These are phyloP conservation scores for Margarornis squamiger DNA, from an alignment of 2,797 vertebrate genomes.

Conservation along the genomic window DNA sequence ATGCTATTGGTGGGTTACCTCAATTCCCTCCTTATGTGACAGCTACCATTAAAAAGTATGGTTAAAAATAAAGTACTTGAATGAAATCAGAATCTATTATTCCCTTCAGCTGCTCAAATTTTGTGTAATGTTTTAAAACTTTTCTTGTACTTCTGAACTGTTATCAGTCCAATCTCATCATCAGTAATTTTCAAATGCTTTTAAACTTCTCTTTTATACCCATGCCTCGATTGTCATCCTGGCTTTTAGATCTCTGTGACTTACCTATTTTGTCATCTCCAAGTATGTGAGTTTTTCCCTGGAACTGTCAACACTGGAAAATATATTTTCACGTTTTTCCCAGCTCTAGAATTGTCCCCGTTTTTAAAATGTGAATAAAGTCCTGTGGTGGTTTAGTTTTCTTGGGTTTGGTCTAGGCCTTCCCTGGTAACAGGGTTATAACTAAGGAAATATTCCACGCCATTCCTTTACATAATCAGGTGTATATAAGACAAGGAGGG, in stretches of 20 bases:
- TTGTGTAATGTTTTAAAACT: not conserved
- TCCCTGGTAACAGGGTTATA: too few species aligned
- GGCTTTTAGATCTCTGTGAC: not conserved
- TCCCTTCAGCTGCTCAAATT: not conserved
- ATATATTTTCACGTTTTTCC: not conserved
- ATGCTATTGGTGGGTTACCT: not conserved
- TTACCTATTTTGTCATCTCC: not conserved
- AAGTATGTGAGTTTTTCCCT: not conserved
- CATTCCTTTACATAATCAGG: too few species aligned
- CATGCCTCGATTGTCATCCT: not conserved
- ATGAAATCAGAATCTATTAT: not conserved
- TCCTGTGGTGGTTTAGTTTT: not conserved
- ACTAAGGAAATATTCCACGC: too few species aligned
- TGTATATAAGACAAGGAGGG: too few species aligned
- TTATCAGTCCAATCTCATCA: not conserved
- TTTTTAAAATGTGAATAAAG: not conserved
- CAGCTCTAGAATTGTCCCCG: not conserved
- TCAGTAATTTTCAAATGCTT: not conserved
- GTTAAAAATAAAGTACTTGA: not conserved
- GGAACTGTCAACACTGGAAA: not conserved
- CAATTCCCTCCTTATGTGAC: not conserved
- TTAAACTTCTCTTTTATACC: not conserved
- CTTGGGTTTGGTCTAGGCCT: too few species aligned
- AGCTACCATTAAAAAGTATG: not conserved
- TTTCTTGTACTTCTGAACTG: not conserved